Percentiles rank a stretch among this genome's conserved stretches.
These are phyloP conservation scores for Hippopotamyrus pictus DNA, from an alignment of 2,797 vertebrate species.

Conservation along the genomic window DNA sequence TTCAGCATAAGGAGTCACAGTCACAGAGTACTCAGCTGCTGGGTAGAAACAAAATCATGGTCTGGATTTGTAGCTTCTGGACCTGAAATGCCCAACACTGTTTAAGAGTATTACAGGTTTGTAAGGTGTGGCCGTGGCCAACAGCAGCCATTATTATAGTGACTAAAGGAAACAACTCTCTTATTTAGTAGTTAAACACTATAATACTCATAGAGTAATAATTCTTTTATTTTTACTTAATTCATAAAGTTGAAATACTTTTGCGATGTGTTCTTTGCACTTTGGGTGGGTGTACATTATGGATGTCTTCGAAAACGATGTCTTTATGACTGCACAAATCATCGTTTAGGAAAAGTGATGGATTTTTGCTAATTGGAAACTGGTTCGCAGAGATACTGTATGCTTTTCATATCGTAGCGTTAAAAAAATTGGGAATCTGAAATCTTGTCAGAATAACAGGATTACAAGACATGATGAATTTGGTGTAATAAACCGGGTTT, in stretches of 20 bases:
- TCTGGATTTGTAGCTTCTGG: no score
- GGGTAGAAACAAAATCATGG: no score
- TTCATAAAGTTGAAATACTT: neutral
- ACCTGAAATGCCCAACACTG: no score
- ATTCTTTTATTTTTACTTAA: neutral
- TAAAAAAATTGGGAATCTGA: neutral
- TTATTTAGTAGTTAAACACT: neutral
- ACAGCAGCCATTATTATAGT: neutral
- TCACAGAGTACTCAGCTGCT: no score
- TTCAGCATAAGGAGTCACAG: no score
- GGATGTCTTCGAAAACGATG: neutral
- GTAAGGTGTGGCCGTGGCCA: neutral
- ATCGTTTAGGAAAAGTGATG: neutral
- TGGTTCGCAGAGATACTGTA: neutral
- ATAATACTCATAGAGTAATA: neutral
- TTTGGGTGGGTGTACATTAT: neutral
- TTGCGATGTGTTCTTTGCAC: neutral
- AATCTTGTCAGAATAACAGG: neutral
- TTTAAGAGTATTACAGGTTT: neutral
- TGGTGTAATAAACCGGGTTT: neutral
- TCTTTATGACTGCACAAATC: neutral
- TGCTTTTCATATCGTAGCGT: neutral
- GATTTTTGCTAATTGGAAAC: neutral
- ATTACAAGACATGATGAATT: neutral
- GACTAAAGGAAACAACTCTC: neutral